Percentiles rank a stretch among this genome's conserved stretches.
Conservation (phyloP, 2,113 vertebrate genomes). For the Calonectris borealis region DNA sequence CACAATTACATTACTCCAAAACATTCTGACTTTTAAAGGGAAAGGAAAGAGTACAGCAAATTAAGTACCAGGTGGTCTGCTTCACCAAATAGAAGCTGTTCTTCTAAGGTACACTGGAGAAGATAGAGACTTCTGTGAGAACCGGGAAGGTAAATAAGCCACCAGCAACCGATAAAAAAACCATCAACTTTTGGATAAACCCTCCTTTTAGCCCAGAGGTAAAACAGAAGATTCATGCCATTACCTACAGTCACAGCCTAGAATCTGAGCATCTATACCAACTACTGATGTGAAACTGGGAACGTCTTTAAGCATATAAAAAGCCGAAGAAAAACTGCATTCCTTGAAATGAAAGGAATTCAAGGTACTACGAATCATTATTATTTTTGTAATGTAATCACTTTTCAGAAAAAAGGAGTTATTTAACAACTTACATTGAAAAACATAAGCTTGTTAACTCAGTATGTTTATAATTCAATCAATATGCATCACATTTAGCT, state of each 20-base stretch:
- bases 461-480: background rate
- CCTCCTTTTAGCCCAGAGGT: background rate
- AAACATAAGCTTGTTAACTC: background rate
- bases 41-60: background rate
- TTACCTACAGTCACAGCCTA: background rate
- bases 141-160: background rate
- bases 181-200: background rate
- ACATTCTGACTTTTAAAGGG: background rate
- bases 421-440: background rate
- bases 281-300: background rate
- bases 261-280: background rate
- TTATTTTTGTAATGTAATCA: background rate
- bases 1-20: background rate
- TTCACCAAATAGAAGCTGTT: background rate
- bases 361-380: background rate
- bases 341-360: background rate
- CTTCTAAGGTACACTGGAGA: background rate
- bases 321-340: background rate
- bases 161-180: background rate
- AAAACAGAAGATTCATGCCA: background rate
- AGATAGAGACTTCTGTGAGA: background rate
- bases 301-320: background rate
- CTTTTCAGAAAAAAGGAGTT: background rate
- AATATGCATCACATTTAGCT: background rate
- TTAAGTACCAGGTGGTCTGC: background rate